Percentiles rank a stretch among this genome's conserved stretches.
Conservation (phyloP, 2,888 invertebrate species). For the Nymphalis urticae region DNA sequence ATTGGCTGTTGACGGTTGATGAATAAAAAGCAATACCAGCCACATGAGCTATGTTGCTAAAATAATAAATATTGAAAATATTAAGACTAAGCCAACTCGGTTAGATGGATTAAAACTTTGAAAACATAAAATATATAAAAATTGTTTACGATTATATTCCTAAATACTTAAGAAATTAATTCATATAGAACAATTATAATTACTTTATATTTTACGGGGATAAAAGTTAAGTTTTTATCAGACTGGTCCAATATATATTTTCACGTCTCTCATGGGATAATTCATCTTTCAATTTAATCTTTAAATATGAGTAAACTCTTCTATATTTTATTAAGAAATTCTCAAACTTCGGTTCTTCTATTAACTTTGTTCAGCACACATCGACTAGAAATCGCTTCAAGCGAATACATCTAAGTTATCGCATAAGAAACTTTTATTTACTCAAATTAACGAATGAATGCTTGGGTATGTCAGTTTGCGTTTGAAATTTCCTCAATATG, state of each 20-base stretch:
- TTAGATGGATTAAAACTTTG: no score
- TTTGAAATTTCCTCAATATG: slow-evolving; percentile 3
- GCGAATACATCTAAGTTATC: slow-evolving; percentile 46
- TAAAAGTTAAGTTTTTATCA: not conserved
- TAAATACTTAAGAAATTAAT: no score
- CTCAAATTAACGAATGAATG: slow-evolving; percentile 36
- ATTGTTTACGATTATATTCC: no score
- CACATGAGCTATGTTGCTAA: no score
- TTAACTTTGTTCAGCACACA: slow-evolving; percentile 65
- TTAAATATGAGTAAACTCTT: slow-evolving; percentile 54
- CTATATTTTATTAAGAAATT: slow-evolving; percentile 71
- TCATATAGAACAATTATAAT: not conserved
- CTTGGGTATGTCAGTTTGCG: slow-evolving; percentile 16
- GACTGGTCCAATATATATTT: slow-evolving; percentile 41
- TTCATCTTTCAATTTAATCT: slow-evolving; percentile 36
- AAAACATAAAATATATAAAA: no score
- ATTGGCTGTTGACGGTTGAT: no score
- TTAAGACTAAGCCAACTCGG: no score
- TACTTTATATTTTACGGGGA: not conserved
- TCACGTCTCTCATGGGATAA: slow-evolving; percentile 36
- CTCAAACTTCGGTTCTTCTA: slow-evolving; percentile 66
- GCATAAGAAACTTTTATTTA: slow-evolving; percentile 43
- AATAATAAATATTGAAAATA: no score
- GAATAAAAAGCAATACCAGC: no score
- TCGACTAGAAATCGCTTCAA: slow-evolving; percentile 61